These are phyloP conservation scores for Serinus canaria DNA, from an alignment of 2,113 vertebrate species.

Conservation along the genomic window DNA sequence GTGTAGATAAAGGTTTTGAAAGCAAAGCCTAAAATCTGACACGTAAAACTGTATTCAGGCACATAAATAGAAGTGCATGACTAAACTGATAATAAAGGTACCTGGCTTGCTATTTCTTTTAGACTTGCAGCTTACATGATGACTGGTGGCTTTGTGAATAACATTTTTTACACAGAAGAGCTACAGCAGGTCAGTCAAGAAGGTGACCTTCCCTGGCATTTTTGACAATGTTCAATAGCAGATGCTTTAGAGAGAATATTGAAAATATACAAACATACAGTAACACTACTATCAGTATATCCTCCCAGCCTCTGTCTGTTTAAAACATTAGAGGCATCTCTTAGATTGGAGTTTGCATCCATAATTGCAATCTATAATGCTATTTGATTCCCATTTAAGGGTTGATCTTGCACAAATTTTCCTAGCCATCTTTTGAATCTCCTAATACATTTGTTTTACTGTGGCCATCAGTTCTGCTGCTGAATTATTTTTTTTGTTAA, in stretches of 20 bases:
- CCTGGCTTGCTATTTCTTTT: background rate
- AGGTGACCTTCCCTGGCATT: background rate
- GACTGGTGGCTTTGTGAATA: background rate
- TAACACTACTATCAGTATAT: background rate
- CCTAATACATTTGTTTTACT: background rate
- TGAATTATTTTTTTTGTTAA: conserved; percentile 24
- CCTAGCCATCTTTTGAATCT: background rate
- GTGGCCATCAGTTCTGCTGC: background rate
- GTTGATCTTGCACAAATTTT: background rate
- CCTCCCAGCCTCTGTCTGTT: background rate
- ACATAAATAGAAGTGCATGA: background rate
- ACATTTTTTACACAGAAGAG: background rate
- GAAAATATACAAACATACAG: background rate
- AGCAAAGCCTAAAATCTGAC: background rate
- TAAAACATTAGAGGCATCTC: background rate
- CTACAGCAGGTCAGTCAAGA: background rate
- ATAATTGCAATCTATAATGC: background rate
- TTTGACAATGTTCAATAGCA: background rate
- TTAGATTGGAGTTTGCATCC: background rate
- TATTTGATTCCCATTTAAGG: background rate
- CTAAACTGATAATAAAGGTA: background rate
- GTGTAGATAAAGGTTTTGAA: background rate
- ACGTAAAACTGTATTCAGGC: background rate
- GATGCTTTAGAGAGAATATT: background rate
- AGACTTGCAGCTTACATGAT: background rate